Base-by-base conservation (phyloP, 1,140 invertebrate species). In the Zophobas morio region DNA sequence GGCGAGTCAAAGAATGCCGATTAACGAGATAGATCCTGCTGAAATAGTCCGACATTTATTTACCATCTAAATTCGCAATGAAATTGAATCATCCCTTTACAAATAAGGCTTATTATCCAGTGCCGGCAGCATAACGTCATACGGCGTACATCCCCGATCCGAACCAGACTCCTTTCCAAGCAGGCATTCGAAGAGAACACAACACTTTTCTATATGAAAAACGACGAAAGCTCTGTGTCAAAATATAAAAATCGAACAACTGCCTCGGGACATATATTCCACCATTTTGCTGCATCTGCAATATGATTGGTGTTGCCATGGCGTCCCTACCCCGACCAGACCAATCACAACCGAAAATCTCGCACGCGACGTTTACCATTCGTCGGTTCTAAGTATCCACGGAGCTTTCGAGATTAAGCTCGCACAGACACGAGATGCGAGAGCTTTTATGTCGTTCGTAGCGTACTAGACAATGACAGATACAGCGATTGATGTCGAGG, bases 221-320 rank as follows among this genome's bases (percentile, higher is more conserved):
- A 79, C 74, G 76, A 77, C 53, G 74, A 82, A 80, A 79, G 75
- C 75, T 78, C 75, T 78, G 74, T 78, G 75, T 83, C 82, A 82
- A 83, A 83, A 81, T 74, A 81, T 82, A 84, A 84, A 84, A 84
- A 84, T 84, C 83, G 83, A 84, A 84, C 80, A 74, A 72, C 75
- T 47, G 76, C 70, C 75, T 79, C 70, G 72, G 75, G 80, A 79
- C 40, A 56, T 74, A 63, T 54, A 73, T 77, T 78, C 83, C 84
- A 84, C 84, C 84, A 84, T 84, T 84, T 84, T 84, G 78, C 70
- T 71, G 33, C 66, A 49, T 57, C 53, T 46, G 3, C 20, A 49
- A 33, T 57, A 34, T 60, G 72, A 84, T 84, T 84, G 84, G 84
- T 39, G 84, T 84, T 84, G 80, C 84, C 80, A 84, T 57, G 80